These are phyloP conservation scores for Anisognathus igniventris DNA, from an alignment of 2,797 vertebrate species.

Conservation along the genomic window DNA sequence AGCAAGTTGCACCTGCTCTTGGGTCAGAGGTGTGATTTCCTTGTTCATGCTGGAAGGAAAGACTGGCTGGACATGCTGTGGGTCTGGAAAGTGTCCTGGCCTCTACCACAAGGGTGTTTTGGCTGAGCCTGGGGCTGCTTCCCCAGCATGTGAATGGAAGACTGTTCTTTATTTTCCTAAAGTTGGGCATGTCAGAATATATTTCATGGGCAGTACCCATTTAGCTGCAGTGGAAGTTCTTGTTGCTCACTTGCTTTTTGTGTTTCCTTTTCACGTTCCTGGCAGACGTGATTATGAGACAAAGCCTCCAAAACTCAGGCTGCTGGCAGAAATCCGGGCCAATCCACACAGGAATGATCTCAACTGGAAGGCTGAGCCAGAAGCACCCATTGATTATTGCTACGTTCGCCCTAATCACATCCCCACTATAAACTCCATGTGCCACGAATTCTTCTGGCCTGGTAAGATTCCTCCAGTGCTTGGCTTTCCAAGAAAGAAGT, in stretches of 20 bases:
- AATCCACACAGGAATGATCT: constrained; percentile 78
- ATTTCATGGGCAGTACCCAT: neutral
- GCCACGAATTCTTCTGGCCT: constrained; percentile 96
- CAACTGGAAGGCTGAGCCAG: constrained; percentile 81
- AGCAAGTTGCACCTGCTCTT: neutral
- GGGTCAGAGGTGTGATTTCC: neutral
- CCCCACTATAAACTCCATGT: constrained; percentile 94
- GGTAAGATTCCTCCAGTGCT: constrained; percentile 74
- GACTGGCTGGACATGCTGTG: neutral
- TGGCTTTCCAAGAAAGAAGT: constrained; percentile 4
- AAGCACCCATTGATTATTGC: constrained; percentile 91
- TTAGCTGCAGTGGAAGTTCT: neutral
- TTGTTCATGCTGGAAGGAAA: neutral
- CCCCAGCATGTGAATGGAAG: neutral
- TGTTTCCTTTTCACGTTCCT: constrained; percentile 29
- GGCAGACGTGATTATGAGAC: constrained; percentile 91
- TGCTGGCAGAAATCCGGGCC: constrained; percentile 87
- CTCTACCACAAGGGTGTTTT: neutral
- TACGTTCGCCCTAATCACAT: constrained; percentile 94
- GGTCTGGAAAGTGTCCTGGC: neutral
- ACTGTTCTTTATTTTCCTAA: neutral
- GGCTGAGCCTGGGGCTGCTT: neutral
- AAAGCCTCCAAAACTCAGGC: constrained; percentile 84
- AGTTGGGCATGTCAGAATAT: neutral
- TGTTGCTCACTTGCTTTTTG: constrained; percentile 15